These are phyloP conservation scores for Syritta pipiens DNA, from an alignment of 2,888 invertebrate species.

Conservation along the genomic window DNA sequence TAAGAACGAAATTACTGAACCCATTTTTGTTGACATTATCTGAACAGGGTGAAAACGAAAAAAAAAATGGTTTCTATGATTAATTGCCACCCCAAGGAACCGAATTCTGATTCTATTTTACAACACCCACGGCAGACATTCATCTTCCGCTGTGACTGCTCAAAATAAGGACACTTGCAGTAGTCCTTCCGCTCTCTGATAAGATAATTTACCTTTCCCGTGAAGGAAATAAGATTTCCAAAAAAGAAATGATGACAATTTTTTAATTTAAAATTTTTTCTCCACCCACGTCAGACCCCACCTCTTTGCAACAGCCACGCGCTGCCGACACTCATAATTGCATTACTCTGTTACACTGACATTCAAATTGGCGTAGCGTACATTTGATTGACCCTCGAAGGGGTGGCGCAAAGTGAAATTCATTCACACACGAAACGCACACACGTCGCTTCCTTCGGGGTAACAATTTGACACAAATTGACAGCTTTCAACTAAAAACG, in stretches of 20 bases:
- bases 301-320: not conserved
- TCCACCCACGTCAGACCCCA: slow-evolving; percentile 6
- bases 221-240: slow-evolving; percentile 35
- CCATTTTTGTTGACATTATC: slow-evolving; percentile 80
- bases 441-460: slow-evolving; percentile 45
- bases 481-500: slow-evolving; percentile 58
- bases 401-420: slow-evolving; percentile 46
- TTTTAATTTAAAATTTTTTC: slow-evolving; percentile 61
- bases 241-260: slow-evolving; percentile 56
- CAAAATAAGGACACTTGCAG: slow-evolving; percentile 24
- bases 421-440: slow-evolving; percentile 47
- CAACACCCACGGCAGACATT: slow-evolving; percentile 61
- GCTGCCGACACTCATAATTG: slow-evolving; percentile 33
- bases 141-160: slow-evolving; percentile 49
- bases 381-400: slow-evolving; percentile 58
- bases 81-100: slow-evolving; percentile 59
- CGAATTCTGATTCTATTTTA: slow-evolving; percentile 57
- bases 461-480: slow-evolving; percentile 66
- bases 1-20: slow-evolving; percentile 77
- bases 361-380: slow-evolving; percentile 23
- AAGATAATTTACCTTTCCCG: slow-evolving; percentile 57
- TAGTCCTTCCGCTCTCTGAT: slow-evolving; percentile 32
- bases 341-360: slow-evolving; percentile 26
- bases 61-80: slow-evolving; percentile 53
- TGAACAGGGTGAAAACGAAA: slow-evolving; percentile 57